Conservation (phyloP, 2,888 invertebrate species). For the Pseudoips prasinana region DNA sequence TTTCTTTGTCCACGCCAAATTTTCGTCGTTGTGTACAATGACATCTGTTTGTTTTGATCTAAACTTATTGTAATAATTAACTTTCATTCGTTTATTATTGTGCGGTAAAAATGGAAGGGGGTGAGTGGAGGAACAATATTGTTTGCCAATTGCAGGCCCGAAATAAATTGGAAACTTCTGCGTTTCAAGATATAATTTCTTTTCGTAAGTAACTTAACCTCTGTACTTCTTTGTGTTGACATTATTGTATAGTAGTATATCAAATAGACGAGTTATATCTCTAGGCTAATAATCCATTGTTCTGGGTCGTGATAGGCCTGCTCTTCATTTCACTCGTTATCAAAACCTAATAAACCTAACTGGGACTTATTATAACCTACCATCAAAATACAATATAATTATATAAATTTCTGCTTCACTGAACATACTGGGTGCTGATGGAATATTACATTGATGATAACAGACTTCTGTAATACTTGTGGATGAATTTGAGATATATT, state of each 20-base stretch:
- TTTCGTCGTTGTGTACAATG: constrained; percentile 38
- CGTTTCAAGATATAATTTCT: constrained; percentile 90
- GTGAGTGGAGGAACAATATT: constrained; percentile 87
- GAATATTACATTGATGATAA: too few relatives aligned
- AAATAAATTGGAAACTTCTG: constrained; percentile 87
- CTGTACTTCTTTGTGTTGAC: constrained; percentile 43
- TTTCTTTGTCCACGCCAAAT: too few relatives aligned
- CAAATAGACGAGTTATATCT: constrained; percentile 31
- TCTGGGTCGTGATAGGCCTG: constrained; percentile 17
- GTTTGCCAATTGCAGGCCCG: constrained; percentile 86
- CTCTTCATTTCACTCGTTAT: constrained; percentile 20
- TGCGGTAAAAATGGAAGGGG: constrained; percentile 65
- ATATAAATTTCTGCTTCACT: not conserved
- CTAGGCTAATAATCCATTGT: constrained; percentile 35
- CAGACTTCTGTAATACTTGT: too few relatives aligned
- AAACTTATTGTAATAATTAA: constrained; percentile 38
- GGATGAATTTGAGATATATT: too few relatives aligned
- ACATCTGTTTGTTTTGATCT: constrained; percentile 71
- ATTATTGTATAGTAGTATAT: constrained; percentile 18
- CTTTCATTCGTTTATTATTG: constrained; percentile 36
- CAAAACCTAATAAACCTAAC: constrained; percentile 3
- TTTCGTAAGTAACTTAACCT: constrained; percentile 87
- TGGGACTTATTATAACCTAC: constrained; percentile 17
- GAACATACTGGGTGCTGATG: too few relatives aligned
- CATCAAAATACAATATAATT: not conserved